Conservation (phyloP, 2,888 invertebrate species). For the Prosopocoilus inquinatus region DNA sequence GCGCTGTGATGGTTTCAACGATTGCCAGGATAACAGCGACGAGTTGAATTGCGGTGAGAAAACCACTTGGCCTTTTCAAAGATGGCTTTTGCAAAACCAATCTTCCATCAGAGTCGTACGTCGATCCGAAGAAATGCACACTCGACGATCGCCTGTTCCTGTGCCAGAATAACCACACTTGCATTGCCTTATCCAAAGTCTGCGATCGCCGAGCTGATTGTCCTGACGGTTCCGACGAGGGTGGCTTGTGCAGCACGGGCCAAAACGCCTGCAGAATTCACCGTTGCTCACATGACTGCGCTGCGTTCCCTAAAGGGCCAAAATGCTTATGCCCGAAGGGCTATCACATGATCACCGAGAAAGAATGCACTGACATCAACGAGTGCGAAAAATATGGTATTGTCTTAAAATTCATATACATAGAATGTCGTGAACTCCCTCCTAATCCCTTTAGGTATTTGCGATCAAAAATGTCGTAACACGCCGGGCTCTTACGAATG, state of each 20-base stretch:
- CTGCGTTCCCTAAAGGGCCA: slow-evolving; percentile 54
- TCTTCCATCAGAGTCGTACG: slow-evolving; percentile 37
- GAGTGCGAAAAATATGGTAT: slow-evolving; percentile 62
- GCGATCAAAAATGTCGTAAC: slow-evolving; percentile 70
- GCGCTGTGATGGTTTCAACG: slow-evolving; percentile 58
- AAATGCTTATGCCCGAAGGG: slow-evolving; percentile 60
- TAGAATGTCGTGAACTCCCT: not conserved
- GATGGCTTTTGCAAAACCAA: slow-evolving; percentile 2
- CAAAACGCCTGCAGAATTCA: slow-evolving; percentile 39
- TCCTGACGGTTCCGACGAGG: slow-evolving; percentile 64
- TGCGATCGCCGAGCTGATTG: slow-evolving; percentile 61
- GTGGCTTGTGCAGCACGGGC: slow-evolving; percentile 42
- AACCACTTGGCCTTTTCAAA: not conserved
- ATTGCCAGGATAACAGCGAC: slow-evolving; percentile 60
- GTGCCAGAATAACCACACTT: slow-evolving; percentile 56
- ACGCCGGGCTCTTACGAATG: slow-evolving; percentile 60
- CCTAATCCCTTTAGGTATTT: slow-evolving; percentile 46
- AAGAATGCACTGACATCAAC: slow-evolving; percentile 60
- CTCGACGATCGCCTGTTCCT: slow-evolving; percentile 53
- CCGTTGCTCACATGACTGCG: slow-evolving; percentile 49
- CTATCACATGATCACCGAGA: slow-evolving; percentile 43
- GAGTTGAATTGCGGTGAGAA: slow-evolving; percentile 56
- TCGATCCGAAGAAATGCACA: slow-evolving; percentile 50
- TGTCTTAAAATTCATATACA: too few species aligned
- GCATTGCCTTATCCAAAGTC: slow-evolving; percentile 53